Percentiles rank a stretch among this genome's conserved stretches.
These are phyloP conservation scores for Petrocephalus microphthalmus DNA, from an alignment of 2,113 vertebrate genomes.

Conservation along the genomic window DNA sequence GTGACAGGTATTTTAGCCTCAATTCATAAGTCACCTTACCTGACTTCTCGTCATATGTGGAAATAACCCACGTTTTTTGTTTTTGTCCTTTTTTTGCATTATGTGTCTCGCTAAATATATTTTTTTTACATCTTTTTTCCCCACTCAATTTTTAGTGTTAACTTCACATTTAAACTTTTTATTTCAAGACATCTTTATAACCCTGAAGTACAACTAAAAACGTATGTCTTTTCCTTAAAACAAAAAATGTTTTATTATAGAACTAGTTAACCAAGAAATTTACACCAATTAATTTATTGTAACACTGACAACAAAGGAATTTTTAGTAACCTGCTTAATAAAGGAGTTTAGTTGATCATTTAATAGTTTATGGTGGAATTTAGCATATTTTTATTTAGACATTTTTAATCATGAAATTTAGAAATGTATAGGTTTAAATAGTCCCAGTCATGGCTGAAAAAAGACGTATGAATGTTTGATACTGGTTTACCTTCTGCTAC, in stretches of 20 bases:
- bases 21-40: constrained; percentile 54
- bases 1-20: constrained; percentile 89
- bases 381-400: not conserved
- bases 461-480: not conserved
- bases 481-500: not conserved
- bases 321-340: not conserved
- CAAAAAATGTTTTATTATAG: not conserved
- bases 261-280: not conserved
- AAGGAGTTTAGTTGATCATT: not conserved
- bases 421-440: not conserved
- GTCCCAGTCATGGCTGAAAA: not conserved
- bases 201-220: not conserved
- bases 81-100: constrained; percentile 39
- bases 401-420: not conserved
- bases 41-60: constrained; percentile 53
- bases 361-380: not conserved
- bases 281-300: not conserved
- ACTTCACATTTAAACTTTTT: constrained; percentile 28
- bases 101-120: not conserved
- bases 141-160: not conserved
- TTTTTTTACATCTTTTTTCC: constrained; percentile 1
- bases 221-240: not conserved
- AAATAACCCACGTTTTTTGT: constrained; percentile 55
- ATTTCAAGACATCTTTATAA: constrained; percentile 25
- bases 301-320: not conserved